Evolutionary conservation across 2,113 vertebrate genomes (phyloP).

Genomic region (Pithys albifrons): DNA sequence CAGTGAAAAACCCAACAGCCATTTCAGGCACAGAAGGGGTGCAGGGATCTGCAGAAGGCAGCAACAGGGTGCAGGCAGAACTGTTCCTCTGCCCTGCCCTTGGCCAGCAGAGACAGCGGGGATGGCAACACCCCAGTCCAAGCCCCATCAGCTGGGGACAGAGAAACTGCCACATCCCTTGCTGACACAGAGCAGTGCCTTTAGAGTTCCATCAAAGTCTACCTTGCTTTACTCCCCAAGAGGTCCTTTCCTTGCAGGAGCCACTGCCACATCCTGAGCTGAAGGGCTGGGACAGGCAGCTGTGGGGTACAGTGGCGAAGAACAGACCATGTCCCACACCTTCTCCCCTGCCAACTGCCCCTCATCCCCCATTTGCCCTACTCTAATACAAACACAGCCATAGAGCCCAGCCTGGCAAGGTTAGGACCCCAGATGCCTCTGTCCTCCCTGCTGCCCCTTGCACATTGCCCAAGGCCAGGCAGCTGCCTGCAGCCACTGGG

Average conservation of each 20-base stretch:
- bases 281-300: neutral
- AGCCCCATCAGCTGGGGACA: neutral
- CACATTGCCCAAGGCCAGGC: accelerated
- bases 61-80: neutral
- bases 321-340: neutral
- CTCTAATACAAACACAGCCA: neutral
- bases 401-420: neutral
- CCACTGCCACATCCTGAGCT: neutral
- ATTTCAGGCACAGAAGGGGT: neutral
- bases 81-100: neutral
- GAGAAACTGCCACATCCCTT: neutral
- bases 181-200: neutral
- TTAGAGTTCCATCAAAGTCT: neutral
- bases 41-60: neutral
- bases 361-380: neutral
- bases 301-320: accelerated
- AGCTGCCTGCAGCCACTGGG: accelerated
- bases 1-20: neutral
- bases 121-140: neutral
- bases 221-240: neutral
- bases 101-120: accelerated
- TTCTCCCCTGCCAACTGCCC: neutral
- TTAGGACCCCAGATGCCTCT: neutral
- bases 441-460: accelerated
- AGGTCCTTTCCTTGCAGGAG: neutral